These are phyloP conservation scores for Crocallis elinguaria DNA, from an alignment of 2,888 invertebrate genomes.

Conservation along the genomic window DNA sequence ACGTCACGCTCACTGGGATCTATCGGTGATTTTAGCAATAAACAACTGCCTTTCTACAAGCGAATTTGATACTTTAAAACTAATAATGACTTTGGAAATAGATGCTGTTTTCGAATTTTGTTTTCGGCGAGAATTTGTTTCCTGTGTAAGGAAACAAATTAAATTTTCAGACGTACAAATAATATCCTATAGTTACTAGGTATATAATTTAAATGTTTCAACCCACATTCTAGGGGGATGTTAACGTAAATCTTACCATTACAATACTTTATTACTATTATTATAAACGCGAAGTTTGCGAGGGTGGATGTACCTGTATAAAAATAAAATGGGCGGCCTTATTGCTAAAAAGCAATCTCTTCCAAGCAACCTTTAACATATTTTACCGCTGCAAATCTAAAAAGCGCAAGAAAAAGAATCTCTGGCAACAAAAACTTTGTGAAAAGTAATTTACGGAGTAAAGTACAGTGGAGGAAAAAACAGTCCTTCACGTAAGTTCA, in stretches of 20 bases:
- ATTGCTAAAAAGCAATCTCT: not conserved
- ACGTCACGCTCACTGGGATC: slow-evolving; percentile 18
- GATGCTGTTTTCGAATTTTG: slow-evolving; percentile 1
- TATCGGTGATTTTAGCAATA: slow-evolving; percentile 10
- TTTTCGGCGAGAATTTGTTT: not conserved
- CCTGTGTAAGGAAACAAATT: not conserved
- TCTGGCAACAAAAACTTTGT: not conserved
- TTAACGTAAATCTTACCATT: no score
- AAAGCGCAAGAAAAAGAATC: not conserved
- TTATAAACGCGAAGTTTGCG: no score
- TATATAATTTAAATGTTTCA: no score
- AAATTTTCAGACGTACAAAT: no score
- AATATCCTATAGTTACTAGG: no score
- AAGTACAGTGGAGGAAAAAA: slow-evolving; percentile 30
- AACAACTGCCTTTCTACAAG: slow-evolving; percentile 15
- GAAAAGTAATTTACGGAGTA: slow-evolving; percentile 19
- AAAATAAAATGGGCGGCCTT: no score
- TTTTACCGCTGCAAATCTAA: not conserved
- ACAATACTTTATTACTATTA: no score
- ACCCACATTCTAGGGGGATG: no score
- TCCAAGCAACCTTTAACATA: not conserved
- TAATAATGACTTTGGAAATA: slow-evolving; percentile 9
- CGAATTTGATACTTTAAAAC: slow-evolving; percentile 20
- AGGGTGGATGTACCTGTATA: no score
- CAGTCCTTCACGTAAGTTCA: slow-evolving; percentile 55